Evolutionary conservation across 2,797 vertebrate species (phyloP), one percentile per base, ranked within the genome.

Genomic region (Pogoniulus pusillus): DNA sequence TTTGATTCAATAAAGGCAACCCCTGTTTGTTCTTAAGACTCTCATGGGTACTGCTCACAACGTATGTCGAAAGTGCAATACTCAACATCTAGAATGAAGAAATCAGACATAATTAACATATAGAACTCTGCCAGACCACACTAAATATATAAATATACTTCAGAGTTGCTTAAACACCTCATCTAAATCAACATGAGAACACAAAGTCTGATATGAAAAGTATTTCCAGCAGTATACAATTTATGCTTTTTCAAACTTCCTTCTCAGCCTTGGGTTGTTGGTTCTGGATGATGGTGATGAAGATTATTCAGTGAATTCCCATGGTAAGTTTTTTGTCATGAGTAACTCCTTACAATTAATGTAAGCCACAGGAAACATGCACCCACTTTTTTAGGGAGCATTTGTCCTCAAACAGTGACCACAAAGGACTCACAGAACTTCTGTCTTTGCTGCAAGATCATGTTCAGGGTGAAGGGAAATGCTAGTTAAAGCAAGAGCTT

Each of bases 1-100:
- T 86, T 93, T 99, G 99, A 94, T 98, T 99, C 49, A 97, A 55
- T 60, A 98, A 73, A 7, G 99, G 99, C 53, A 99, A 96, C 34
- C 99, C 99, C 82, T 97, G 98, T 77, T 99, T 99, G 89, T 92
- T 96, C 65, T 97, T 97, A 78, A 99, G 98, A 90, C 98, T 99
- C 71, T 84, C 94, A 89, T 99, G 98, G 15, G 99, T 99, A 84
- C 97, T 98, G 76, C 95, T 98, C 11, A 98, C 98, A 72, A 98
- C 84, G 1, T 95, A 98, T 0, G 97, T 96, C 1, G 99, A 99
- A 80, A 98, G 90, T 2, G 96, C 96, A 82, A 98, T 94, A 57
- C 97, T 98, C 83, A 99, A 66, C 97, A 99, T 98, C 99, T 99
- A 93, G 62, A 89, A 95, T 68, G 91, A 89, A 71, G 74, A 60